Conservation (phyloP, 2,888 invertebrate genomes). For the Napeogenes inachia region DNA sequence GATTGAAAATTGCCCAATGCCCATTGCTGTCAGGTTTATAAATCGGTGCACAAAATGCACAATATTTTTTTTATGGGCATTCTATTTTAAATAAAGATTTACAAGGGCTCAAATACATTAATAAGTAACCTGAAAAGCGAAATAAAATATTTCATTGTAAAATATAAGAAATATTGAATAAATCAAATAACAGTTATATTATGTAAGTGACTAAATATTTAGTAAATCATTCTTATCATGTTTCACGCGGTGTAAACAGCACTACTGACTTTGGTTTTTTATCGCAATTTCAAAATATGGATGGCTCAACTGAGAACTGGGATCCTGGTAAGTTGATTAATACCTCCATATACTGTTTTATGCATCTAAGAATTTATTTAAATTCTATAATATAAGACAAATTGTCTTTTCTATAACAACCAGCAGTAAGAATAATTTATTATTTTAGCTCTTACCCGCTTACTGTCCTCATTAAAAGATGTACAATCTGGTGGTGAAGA, state of each 20-base stretch:
- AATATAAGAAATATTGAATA: not conserved
- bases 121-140: not conserved
- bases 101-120: slow-evolving; percentile 6
- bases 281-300: slow-evolving; percentile 27
- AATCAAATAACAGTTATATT: not conserved
- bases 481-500: slow-evolving; percentile 90
- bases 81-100: slow-evolving; percentile 12
- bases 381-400: not conserved
- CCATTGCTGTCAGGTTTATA: slow-evolving; percentile 23
- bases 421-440: not conserved
- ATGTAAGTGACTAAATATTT: slow-evolving; percentile 6
- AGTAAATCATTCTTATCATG: slow-evolving; percentile 1
- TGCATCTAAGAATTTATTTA: not conserved
- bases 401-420: not conserved
- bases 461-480: slow-evolving; percentile 89
- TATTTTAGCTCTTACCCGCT: slow-evolving; percentile 84
- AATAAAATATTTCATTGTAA: not conserved
- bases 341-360: not conserved
- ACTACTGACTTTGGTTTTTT: not conserved
- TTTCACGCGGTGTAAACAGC: slow-evolving; percentile 1
- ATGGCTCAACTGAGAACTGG: slow-evolving; percentile 55
- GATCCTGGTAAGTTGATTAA: slow-evolving; percentile 57
- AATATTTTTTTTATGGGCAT: slow-evolving; percentile 14
- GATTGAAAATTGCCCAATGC: not conserved
- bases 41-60: slow-evolving; percentile 24